phyloP scores from a whole-genome alignment of 2,888 invertebrate genomes.

The Cephus pygmeus region DNA sequence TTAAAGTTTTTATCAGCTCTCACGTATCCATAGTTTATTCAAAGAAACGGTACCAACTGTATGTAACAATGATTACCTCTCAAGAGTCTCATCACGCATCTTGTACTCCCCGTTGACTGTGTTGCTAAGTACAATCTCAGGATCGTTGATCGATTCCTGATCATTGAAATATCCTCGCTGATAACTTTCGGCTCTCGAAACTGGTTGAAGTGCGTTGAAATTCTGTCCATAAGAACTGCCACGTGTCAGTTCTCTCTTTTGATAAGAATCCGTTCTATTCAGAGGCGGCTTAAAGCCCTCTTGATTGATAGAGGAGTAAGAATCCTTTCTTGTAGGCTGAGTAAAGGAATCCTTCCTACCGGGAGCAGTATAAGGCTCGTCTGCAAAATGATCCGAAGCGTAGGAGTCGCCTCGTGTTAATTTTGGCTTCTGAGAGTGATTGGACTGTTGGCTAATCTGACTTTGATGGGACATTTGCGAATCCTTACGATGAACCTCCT shows the following conservation, averaged over 20 bases:
- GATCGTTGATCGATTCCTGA: conserved; percentile 66
- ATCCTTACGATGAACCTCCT: conserved; percentile 55
- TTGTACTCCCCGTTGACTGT: conserved; percentile 58
- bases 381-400: conserved; percentile 54
- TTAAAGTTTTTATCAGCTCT: not conserved
- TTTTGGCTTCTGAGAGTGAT: conserved; percentile 55
- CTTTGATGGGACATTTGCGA: conserved; percentile 53
- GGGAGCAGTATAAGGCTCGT: conserved; percentile 38
- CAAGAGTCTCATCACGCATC: conserved; percentile 60
- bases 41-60: not conserved
- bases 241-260: conserved; percentile 42
- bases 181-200: conserved; percentile 60
- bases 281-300: conserved; percentile 48
- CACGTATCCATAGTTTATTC: not conserved
- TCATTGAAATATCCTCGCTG: conserved; percentile 67
- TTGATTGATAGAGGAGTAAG: conserved; percentile 51
- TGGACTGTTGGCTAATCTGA: conserved; percentile 47
- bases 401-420: conserved; percentile 56
- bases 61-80: conserved; percentile 44
- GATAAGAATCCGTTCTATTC: conserved; percentile 52
- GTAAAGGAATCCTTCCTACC: conserved; percentile 44
- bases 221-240: conserved; percentile 46
- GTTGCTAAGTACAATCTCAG: conserved; percentile 52
- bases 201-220: conserved; percentile 52
- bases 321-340: conserved; percentile 49